Evolutionary conservation across 2,888 invertebrate species (phyloP).

Genomic region (Sclerodermus sp.): DNA sequence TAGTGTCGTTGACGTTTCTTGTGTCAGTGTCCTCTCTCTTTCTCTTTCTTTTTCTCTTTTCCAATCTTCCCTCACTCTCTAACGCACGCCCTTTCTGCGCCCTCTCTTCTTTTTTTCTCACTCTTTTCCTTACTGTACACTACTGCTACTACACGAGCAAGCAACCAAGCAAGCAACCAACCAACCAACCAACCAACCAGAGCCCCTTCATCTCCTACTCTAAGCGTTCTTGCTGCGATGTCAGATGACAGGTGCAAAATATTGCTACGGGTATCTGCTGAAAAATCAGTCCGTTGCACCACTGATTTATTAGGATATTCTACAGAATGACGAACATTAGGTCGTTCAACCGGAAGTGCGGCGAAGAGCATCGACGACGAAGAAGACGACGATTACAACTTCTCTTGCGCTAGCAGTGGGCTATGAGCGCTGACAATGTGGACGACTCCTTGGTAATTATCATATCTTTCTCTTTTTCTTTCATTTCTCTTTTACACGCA

Average conservation of each 20-base stretch:
- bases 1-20: conserved; percentile 43
- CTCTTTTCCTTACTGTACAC: background rate
- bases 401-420: conserved; percentile 46
- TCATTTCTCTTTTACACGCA: background rate
- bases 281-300: conserved; percentile 11
- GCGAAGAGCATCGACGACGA: conserved; percentile 24
- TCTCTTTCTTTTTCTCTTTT: conserved; percentile 5
- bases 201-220: too few relatives aligned
- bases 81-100: background rate
- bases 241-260: conserved; percentile 35
- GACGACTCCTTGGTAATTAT: conserved; percentile 58
- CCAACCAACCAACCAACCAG: too few relatives aligned
- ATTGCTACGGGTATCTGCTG: conserved; percentile 11
- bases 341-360: conserved; percentile 30
- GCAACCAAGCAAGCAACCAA: too few relatives aligned
- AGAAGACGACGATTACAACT: conserved; percentile 30
- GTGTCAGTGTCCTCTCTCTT: conserved; percentile 35
- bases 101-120: background rate
- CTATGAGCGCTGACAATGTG: conserved; percentile 57
- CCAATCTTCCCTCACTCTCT: conserved; percentile 5
- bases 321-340: conserved; percentile 35
- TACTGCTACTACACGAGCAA: too few relatives aligned
- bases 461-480: conserved; percentile 31
- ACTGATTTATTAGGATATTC: conserved; percentile 17
- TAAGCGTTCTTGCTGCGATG: conserved; percentile 21